Percentiles rank a stretch among this genome's conserved stretches.
Conservation (phyloP, 2,888 invertebrate genomes). For the Colostygia pectinataria region DNA sequence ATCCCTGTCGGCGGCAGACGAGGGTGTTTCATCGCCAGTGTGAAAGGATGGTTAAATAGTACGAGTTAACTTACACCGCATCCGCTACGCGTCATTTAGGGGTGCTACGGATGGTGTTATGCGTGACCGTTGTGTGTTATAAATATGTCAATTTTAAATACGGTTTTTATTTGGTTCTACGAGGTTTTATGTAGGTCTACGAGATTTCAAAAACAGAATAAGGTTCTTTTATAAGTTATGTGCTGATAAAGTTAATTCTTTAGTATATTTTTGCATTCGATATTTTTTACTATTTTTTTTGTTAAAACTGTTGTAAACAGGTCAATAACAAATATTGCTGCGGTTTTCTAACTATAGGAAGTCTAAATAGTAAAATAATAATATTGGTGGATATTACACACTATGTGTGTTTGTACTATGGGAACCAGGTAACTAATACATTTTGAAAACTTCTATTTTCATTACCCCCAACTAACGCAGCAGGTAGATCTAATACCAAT, state of each 20-base stretch:
- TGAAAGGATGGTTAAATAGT: conserved; percentile 81
- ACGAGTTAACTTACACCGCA: conserved; percentile 81
- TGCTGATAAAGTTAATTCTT: too few relatives aligned
- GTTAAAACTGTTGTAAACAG: too few relatives aligned
- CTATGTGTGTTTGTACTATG: too few relatives aligned
- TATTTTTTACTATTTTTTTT: background rate
- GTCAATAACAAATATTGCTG: too few relatives aligned
- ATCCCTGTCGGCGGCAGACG: conserved; percentile 53
- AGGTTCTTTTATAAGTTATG: too few relatives aligned
- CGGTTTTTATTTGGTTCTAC: background rate
- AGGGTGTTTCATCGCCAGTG: conserved; percentile 74
- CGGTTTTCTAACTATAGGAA: too few relatives aligned
- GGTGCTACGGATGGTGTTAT: conserved; percentile 61
- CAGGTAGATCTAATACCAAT: too few relatives aligned
- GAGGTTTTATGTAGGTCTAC: background rate
- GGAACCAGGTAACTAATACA: too few relatives aligned
- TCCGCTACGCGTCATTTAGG: conserved; percentile 77
- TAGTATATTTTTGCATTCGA: background rate
- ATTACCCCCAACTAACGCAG: too few relatives aligned
- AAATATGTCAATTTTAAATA: background rate
- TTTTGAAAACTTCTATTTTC: too few relatives aligned
- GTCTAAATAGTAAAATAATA: too few relatives aligned
- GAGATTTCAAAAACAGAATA: background rate
- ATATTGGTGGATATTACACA: too few relatives aligned
- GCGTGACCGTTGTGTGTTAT: conserved; percentile 25